Conservation (phyloP, 2,888 invertebrate genomes). For the Nysson spinosus region DNA sequence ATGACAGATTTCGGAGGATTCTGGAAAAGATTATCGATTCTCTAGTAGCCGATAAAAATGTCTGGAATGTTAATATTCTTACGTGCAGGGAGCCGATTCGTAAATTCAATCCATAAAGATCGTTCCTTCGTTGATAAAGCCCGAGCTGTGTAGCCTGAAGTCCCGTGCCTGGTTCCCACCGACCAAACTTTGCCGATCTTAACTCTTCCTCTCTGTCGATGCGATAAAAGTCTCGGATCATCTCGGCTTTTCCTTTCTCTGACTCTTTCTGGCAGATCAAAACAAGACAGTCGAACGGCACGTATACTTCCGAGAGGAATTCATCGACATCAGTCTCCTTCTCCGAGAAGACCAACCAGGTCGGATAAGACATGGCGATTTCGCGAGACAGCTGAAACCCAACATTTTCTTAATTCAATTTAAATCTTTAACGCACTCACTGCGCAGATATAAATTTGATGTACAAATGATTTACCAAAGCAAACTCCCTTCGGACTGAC, state of each 20-base stretch:
- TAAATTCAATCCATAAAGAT: constrained; percentile 68
- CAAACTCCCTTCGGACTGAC: constrained; percentile 62
- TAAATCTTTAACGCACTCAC: neutral
- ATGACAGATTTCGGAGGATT: constrained; percentile 72
- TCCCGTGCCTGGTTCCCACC: constrained; percentile 60
- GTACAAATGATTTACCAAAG: constrained; percentile 58
- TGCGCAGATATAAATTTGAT: neutral
- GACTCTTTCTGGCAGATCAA: constrained; percentile 55
- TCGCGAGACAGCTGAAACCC: constrained; percentile 67
- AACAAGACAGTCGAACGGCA: constrained; percentile 71
- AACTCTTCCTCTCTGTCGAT: constrained; percentile 59
- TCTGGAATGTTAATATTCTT: constrained; percentile 18
- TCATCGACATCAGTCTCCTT: constrained; percentile 59
- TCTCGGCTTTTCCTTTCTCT: constrained; percentile 47
- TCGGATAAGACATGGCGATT: constrained; percentile 74
- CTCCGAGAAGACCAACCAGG: constrained; percentile 71
- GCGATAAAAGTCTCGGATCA: constrained; percentile 69
- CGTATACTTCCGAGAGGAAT: constrained; percentile 66
- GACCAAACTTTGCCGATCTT: constrained; percentile 59
- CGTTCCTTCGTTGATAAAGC: constrained; percentile 69
- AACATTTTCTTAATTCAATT: constrained; percentile 5
- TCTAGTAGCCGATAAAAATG: constrained; percentile 1
- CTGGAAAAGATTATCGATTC: constrained; percentile 42
- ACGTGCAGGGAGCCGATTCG: constrained; percentile 69
- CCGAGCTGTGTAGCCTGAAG: constrained; percentile 54